phyloP scores from a whole-genome alignment of 2,888 invertebrate species.

The Leucozona laternaria region DNA sequence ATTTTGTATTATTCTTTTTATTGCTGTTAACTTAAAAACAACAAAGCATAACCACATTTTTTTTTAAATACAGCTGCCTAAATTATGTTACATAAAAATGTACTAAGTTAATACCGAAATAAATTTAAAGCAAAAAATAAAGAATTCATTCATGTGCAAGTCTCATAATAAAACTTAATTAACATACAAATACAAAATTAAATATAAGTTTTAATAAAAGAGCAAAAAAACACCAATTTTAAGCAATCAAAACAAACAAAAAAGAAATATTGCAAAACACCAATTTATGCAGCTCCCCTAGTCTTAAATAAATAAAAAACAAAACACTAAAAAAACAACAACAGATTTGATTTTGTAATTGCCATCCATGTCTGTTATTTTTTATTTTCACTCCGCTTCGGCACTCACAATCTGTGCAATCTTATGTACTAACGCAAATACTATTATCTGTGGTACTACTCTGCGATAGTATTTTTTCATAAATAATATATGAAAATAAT shows the following conservation, averaged over 20 bases:
- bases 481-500: too few species aligned
- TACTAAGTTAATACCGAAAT: slow-evolving; percentile 1
- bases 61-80: slow-evolving; percentile 13
- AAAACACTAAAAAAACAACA: neutral
- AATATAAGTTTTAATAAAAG: slow-evolving; percentile 20
- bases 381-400: too few species aligned
- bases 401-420: too few species aligned
- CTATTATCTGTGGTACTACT: too few species aligned
- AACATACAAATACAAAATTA: neutral
- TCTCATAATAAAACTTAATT: neutral
- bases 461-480: too few species aligned
- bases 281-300: slow-evolving; percentile 42
- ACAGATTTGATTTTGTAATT: slow-evolving; percentile 10
- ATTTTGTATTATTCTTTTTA: neutral
- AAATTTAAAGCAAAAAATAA: neutral
- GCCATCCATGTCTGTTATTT: neutral
- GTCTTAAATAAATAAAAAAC: slow-evolving; percentile 30
- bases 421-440: too few species aligned
- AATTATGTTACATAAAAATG: slow-evolving; percentile 10
- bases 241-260: slow-evolving; percentile 1
- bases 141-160: slow-evolving; percentile 1
- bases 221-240: slow-evolving; percentile 30
- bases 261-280: slow-evolving; percentile 26
- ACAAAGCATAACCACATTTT: slow-evolving; percentile 4
- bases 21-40: slow-evolving; percentile 3